Conservation (phyloP, 2,113 vertebrate species). For the Crotalus helleri region DNA sequence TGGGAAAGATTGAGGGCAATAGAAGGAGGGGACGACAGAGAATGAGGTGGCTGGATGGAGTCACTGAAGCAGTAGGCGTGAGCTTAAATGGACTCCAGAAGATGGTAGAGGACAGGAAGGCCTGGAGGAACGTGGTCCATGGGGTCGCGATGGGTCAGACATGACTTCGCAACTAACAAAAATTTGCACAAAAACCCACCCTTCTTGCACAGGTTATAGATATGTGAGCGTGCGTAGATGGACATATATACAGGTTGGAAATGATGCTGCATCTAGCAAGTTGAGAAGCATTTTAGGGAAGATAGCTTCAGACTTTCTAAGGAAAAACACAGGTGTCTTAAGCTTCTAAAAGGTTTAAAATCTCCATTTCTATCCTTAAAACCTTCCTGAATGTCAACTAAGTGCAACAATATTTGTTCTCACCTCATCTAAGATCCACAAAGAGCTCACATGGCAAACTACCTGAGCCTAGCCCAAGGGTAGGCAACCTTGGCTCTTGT, state of each 20-base stretch:
- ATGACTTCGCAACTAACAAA: too few relatives aligned
- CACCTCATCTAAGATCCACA: not conserved
- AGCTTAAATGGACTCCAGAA: too few relatives aligned
- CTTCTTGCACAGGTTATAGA: not conserved
- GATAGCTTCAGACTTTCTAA: not conserved
- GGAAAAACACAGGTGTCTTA: not conserved
- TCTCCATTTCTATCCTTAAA: not conserved
- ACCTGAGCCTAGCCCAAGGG: too few relatives aligned
- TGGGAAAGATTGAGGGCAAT: too few relatives aligned
- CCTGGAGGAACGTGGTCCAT: too few relatives aligned
- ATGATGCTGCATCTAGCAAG: not conserved
- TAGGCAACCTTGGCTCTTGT: too few relatives aligned
- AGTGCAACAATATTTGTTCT: not conserved
- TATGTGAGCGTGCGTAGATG: not conserved
- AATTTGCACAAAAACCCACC: not conserved
- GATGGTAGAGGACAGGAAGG: too few relatives aligned
- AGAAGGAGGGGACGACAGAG: too few relatives aligned
- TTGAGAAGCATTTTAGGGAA: not conserved
- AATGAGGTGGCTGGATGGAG: too few relatives aligned
- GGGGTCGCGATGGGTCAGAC: too few relatives aligned
- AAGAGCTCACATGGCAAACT: not conserved
- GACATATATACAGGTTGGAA: not conserved
- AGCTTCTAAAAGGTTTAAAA: not conserved
- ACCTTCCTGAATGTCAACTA: not conserved
- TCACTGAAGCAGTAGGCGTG: too few relatives aligned